Evolutionary conservation across 2,113 vertebrate genomes (phyloP).

Genomic region (Scopus umbretta): DNA sequence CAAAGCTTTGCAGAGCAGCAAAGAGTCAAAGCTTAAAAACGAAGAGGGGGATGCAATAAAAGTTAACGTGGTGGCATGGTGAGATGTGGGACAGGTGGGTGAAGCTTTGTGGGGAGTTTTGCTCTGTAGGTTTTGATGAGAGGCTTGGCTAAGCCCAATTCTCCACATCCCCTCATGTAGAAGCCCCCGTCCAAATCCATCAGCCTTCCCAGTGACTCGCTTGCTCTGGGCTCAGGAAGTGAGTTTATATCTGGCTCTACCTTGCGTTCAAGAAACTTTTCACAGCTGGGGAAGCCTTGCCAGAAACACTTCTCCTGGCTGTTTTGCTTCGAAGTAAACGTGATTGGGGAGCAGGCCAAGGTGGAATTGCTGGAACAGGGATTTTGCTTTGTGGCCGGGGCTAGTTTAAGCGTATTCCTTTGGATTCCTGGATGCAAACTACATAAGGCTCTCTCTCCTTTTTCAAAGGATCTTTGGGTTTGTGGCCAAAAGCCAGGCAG

Average conservation of each 20-base stretch:
- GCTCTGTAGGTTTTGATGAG: not conserved
- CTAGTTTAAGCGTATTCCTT: not conserved
- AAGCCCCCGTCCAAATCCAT: not conserved
- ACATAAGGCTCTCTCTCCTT: not conserved
- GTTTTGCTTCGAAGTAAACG: slow-evolving; percentile 35
- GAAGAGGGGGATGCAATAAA: not conserved
- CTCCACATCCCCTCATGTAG: not conserved
- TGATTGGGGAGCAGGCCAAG: slow-evolving; percentile 26
- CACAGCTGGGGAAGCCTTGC: slow-evolving; percentile 6
- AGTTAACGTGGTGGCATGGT: not conserved
- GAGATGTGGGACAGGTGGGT: not conserved
- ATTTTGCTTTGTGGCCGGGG: not conserved
- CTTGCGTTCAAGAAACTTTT: not conserved
- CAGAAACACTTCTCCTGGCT: slow-evolving; percentile 19
- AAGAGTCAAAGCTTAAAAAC: not conserved
- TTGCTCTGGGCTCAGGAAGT: not conserved
- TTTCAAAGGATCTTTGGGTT: slow-evolving; percentile 85
- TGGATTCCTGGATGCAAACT: not conserved
- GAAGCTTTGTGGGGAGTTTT: not conserved
- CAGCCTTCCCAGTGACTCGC: not conserved
- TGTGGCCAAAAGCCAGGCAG: slow-evolving; percentile 81
- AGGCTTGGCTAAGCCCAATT: not conserved
- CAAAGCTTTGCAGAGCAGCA: not conserved
- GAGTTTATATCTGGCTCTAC: slow-evolving; percentile 25
- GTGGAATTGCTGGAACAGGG: not conserved